Evolutionary conservation across 1,140 invertebrate species (phyloP).

Genomic region (fruit fly (Drosophila melanogaster)): Release_6_plus_ISO1_MT NC_004354.4:15937001-15937500

Average conservation of each 20-base stretch:
- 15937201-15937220: too few relatives aligned
- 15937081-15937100: not conserved
- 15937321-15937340: not conserved
- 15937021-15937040: constrained; percentile 94
- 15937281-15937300: constrained; percentile 1
- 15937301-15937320: constrained; percentile 1
- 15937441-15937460: not conserved
- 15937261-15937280: not conserved
- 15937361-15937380: too few relatives aligned
- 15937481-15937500: not conserved
- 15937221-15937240: too few relatives aligned
- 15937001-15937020: constrained; percentile 96
- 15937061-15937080: not conserved
- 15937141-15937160: not conserved
- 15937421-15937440: not conserved
- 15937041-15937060: not conserved
- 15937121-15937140: not conserved
- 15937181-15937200: too few relatives aligned
- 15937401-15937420: not conserved
- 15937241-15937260: too few relatives aligned
- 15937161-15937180: too few relatives aligned
- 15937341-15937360: too few relatives aligned
- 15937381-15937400: too few relatives aligned
- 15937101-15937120: not conserved
- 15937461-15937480: constrained; percentile 1